phyloP scores from a whole-genome alignment of 2,797 vertebrate genomes.

The Peromyscus melanophrys region DNA sequence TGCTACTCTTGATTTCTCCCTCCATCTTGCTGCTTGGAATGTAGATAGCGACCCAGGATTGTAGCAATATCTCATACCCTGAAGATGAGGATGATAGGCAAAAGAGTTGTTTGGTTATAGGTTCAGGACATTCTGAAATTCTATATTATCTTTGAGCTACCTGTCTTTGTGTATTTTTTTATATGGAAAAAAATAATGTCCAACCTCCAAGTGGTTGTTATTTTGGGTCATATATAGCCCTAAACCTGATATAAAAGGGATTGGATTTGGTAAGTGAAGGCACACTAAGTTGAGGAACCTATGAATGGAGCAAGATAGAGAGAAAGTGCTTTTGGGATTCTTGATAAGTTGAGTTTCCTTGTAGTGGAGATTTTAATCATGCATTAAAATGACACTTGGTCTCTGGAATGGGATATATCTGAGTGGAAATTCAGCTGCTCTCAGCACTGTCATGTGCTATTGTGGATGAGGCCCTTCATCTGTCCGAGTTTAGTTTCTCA shows the following conservation, averaged over 20 bases:
- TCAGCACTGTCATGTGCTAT: neutral
- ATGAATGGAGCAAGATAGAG: neutral
- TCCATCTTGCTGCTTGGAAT: neutral
- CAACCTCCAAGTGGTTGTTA: neutral
- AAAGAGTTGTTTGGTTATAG: neutral
- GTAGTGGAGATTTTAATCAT: neutral
- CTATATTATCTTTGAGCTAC: neutral
- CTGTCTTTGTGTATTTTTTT: neutral
- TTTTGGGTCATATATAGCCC: neutral
- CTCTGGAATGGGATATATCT: neutral
- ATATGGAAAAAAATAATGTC: conserved; percentile 15
- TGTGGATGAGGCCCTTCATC: neutral
- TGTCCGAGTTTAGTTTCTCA: conserved; percentile 2
- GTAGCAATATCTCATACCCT: neutral
- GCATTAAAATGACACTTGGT: neutral
- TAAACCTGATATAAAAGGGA: neutral
- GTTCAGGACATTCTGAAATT: neutral
- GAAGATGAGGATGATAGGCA: neutral
- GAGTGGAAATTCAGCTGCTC: conserved; percentile 33
- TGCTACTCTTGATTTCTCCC: neutral
- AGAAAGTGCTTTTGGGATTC: neutral
- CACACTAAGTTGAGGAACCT: neutral
- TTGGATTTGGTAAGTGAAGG: neutral
- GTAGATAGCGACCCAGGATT: neutral
- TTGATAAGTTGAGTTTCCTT: neutral